A percentile compares a stretch with the other conserved stretches of the same genome.
Conservation (phyloP, 2,888 invertebrate genomes). For the Noctua pronuba region DNA sequence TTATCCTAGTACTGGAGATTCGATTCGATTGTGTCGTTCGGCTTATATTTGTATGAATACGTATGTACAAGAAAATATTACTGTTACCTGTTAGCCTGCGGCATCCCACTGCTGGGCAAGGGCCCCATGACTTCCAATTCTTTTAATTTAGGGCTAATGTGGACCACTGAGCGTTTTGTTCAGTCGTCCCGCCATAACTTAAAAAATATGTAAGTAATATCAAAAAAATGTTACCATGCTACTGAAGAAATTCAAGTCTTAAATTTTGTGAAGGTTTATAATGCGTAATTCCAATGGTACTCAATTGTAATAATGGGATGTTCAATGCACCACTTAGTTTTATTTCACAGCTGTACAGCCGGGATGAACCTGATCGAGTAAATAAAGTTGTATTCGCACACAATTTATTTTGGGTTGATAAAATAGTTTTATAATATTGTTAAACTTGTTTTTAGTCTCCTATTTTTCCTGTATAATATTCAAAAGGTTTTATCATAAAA, state of each 20-base stretch:
- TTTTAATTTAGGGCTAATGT: no score
- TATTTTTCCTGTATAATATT: no score
- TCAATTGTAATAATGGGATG: neutral
- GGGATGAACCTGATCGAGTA: no score
- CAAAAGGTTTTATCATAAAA: no score
- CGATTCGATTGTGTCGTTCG: neutral
- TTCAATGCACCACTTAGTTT: neutral
- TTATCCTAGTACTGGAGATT: constrained; percentile 33
- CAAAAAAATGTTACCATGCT: no score
- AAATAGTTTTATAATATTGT: neutral
- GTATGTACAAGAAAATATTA: neutral
- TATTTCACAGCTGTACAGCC: neutral
- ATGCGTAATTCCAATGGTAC: neutral
- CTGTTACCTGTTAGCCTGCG: no score
- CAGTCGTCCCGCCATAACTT: no score
- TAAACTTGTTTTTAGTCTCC: no score
- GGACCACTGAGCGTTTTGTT: neutral
- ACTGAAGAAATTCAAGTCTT: no score
- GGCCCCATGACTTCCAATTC: no score
- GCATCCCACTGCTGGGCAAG: no score
- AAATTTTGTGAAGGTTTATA: neutral
- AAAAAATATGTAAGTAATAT: no score
- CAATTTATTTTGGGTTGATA: neutral
- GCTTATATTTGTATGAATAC: constrained; percentile 8
- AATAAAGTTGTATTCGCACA: neutral